Conservation (phyloP, 2,888 invertebrate species). For the Aphodius granarius region DNA sequence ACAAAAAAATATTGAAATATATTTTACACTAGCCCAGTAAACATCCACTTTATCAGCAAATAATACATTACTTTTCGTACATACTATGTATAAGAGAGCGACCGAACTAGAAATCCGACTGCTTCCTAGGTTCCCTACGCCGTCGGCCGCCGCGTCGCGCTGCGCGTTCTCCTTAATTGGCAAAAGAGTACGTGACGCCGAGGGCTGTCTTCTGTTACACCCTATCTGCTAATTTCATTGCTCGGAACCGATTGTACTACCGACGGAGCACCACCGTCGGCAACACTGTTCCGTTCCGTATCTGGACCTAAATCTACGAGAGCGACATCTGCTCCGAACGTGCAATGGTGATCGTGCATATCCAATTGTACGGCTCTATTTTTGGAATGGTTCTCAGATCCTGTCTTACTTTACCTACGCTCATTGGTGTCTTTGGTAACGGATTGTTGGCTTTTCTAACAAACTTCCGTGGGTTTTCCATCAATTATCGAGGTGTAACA, state of each 20-base stretch:
- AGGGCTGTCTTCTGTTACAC: not conserved
- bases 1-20: too few species aligned
- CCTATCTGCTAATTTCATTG: not conserved
- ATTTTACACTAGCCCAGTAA: too few species aligned
- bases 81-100: too few species aligned
- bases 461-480: not conserved
- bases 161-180: constrained; percentile 19
- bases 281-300: not conserved
- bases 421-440: not conserved
- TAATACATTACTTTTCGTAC: too few species aligned
- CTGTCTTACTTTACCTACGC: not conserved
- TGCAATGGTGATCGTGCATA: not conserved
- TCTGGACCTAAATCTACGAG: not conserved
- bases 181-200: constrained; percentile 20
- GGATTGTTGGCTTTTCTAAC: not conserved
- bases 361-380: not conserved
- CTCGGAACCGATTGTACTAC: not conserved
- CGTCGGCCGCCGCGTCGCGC: not conserved
- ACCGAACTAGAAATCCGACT: not conserved
- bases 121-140: not conserved
- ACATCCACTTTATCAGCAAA: too few species aligned
- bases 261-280: not conserved
- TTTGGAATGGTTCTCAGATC: not conserved
- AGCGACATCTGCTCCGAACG: not conserved
- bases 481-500: not conserved